Evolutionary conservation across 2,797 vertebrate genomes (phyloP), one percentile per base, ranked within the genome.

Genomic region (Leptodactylus fallax): DNA sequence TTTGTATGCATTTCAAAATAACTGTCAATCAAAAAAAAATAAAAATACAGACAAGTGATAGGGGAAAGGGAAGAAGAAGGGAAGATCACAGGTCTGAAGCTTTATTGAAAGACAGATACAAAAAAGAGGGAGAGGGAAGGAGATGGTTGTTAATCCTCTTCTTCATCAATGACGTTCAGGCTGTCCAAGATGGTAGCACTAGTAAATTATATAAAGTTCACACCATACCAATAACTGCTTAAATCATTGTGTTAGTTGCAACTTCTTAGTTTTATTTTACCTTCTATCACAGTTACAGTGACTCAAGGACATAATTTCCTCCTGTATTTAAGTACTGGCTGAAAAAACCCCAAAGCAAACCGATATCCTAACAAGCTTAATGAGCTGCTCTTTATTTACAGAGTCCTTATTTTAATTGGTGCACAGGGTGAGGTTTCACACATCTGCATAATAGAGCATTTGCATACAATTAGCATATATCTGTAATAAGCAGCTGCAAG

Each of bases 401-500:
- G 71, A 86, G 83, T 67, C 87, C 79, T 86, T 77, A 82, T 81
- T 82, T 82, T 89, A 89, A 89, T 89, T 86, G 83, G 79, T 85
- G 83, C 84, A 82, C 71, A 67, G 87, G 83, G 87, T 89, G 87
- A 89, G 87, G 79, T 81, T 82, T 63, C 21, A 65, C 79, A 89
- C 83, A 86, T 82, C 83, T 85, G 84, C 83, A 86, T 89, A 89
- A 76, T 61, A 76, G 83, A 76, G 55, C 77, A 88, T 88, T 85
- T 85, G 87, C 87, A 88, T 85, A 85, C 49, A 85, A 88, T 88
- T 85, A 76, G 25, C 83, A 88, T 88, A 74, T 85, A 88, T 85
- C 78, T 81, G 83, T 85, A 85, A 71, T 81, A 85, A 88, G 87
- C 87, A 88, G 83, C 87, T 85, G 77, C 79, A 81, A 65, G 55